Base-by-base conservation (phyloP, 2,888 invertebrate species). In the Rosalia funebris region DNA sequence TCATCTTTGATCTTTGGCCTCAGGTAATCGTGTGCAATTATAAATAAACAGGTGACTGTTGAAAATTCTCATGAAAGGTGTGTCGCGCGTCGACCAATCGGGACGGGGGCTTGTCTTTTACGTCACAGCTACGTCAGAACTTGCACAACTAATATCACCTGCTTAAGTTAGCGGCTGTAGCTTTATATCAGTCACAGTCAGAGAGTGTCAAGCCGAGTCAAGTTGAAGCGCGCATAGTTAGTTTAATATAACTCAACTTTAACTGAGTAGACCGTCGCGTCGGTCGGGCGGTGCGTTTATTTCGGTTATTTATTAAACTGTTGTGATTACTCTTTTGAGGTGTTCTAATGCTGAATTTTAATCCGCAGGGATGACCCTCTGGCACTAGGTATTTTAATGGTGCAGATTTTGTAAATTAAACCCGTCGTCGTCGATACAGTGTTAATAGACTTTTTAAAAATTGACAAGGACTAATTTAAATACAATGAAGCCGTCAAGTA, bases 141-240 rank as follows among this genome's bases (percentile, higher is more conserved):
- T 69, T 66, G 66, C 66, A 68, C 65, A 66, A 66, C 58, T 42
- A 55, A 66, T 63, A 65, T 69, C 69, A 69, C 69, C 69, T 69
- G 67, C 69, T 68, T 65, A 64, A 50, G 64, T 62, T 57, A 47
- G 63, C 46, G 45, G 61, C 63, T 62, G 63, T 58, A 32, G 41
- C 41, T 37, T 62, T 60, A 48, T 62, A 65, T 60, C 63, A 66
- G 63, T 66, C 54, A 61, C 65, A 54, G 57, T 57, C 57, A 60
- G 20, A 12, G 41, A 39, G 53, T 47, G 47, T 32, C 36, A 32
- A 41, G 37, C 31, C 2, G 37, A 53, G 60, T 41, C 46, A 41
- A 15, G 54, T 52, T 37, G 25, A 39, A 54, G 42, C 63, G 69
- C 65, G 63, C 65, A 60, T 31, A 53, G 32, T 20, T 37, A 19